Evolutionary conservation across 2,888 invertebrate genomes (phyloP), one percentile per base, ranked within the genome.

Genomic region (Caenorhabditis virilis): DNA sequence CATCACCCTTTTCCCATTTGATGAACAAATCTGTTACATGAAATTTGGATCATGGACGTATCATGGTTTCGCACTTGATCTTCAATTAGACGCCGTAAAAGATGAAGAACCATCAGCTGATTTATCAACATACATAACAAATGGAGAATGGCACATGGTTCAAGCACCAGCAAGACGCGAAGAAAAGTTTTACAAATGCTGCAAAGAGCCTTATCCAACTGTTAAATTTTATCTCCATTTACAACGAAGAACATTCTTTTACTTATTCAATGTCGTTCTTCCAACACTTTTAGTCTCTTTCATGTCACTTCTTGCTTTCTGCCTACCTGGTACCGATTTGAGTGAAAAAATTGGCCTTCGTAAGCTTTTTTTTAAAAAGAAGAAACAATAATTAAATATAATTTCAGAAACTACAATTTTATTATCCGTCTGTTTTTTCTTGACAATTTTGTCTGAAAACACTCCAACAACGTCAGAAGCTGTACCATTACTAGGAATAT

Each of bases 31-130:
- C n/a, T 72, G 72, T 25, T 71, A 62, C 35, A 55, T 78, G 61
- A 69, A 79, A 88, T 97, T 97, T 85, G 97, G 97, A 84, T 95
- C 95, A 85, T 97, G 97, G 97, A 95, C 95, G 76, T 95, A 95
- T 86, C 93, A 94, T 86, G 95, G 94, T 1, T 74, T 78, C 6
- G 78, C 80, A 90, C 88, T 98, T 87, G 94, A 97, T 87, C 89
- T 98, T 84, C 63, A 72, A 46, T 39, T 78, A n/a, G 76, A 62
- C 23, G 42, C n/a, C 11, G 18, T 26, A 26, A 22, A 33, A 39
- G 35, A 46, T 42, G 30, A 36, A 61, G 73, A 63, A 16, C 67
- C 72, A 6, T 56, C 60, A 15, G 66, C 64, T 3, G 78, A 78
- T 65, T 48, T 74, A 2, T 77, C 78, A 7, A 77, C 77, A 0